These are phyloP conservation scores for Oxytorus armatus DNA, from an alignment of 2,888 invertebrate genomes.

Conservation along the genomic window DNA sequence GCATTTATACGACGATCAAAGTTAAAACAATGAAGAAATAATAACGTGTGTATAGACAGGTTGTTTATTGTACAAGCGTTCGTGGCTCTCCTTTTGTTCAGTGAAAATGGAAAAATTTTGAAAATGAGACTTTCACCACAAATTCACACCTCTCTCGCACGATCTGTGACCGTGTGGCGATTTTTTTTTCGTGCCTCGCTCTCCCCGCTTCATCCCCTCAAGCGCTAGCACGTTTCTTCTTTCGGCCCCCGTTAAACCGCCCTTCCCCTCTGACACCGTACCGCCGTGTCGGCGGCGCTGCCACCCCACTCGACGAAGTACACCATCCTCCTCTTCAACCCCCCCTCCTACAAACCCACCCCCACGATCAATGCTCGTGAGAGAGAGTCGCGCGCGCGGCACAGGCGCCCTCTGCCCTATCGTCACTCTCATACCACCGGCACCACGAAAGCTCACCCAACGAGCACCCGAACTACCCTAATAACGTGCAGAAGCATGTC, in stretches of 20 bases:
- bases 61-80: too few species aligned
- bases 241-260: conserved; percentile 65
- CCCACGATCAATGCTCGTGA: conserved; percentile 83
- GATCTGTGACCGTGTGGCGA: not conserved
- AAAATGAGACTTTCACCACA: conserved; percentile 22
- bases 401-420: conserved; percentile 80
- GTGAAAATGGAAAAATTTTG: conserved; percentile 22
- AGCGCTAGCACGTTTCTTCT: conserved; percentile 43
- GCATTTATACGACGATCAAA: not conserved
- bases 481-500: conserved; percentile 45
- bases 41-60: too few species aligned
- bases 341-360: conserved; percentile 73
- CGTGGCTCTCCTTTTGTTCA: not conserved
- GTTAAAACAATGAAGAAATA: not conserved
- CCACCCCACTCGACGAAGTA: conserved; percentile 62
- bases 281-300: conserved; percentile 55
- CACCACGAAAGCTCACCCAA: conserved; percentile 64
- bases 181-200: conserved; percentile 6
- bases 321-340: conserved; percentile 64
- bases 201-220: not conserved
- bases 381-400: conserved; percentile 76
- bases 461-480: conserved; percentile 35
- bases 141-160: conserved; percentile 33
- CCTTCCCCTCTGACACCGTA: conserved; percentile 49
- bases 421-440: conserved; percentile 58